A percentile compares a stretch with the other conserved stretches of the same genome.
These are phyloP conservation scores for Yponomeuta cagnagella DNA, from an alignment of 2,888 invertebrate genomes.

Conservation along the genomic window DNA sequence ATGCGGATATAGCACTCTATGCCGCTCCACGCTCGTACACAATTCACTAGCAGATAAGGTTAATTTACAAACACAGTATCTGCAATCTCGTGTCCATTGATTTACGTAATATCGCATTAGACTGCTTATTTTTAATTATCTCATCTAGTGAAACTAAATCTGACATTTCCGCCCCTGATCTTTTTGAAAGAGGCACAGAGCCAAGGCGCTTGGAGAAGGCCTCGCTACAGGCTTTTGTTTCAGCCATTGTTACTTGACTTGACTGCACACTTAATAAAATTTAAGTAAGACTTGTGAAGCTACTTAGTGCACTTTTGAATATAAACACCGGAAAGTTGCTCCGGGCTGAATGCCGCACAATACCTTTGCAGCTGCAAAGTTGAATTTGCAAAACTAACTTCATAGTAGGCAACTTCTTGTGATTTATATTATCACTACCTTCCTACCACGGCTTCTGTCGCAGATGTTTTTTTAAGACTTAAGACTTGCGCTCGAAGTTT, in stretches of 20 bases:
- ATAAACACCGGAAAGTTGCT: constrained; percentile 37
- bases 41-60: not conserved
- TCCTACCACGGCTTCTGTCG: constrained; percentile 1
- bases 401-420: constrained; percentile 8
- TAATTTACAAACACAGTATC: not conserved
- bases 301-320: constrained; percentile 46
- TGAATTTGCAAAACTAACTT: constrained; percentile 16
- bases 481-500: not conserved
- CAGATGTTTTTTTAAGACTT: not conserved
- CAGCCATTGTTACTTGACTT: constrained; percentile 12
- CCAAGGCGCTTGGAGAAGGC: not conserved
- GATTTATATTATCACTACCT: constrained; percentile 13
- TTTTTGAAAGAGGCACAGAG: not conserved
- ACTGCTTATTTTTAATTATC: not conserved
- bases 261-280: constrained; percentile 17
- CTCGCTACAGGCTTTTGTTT: constrained; percentile 7
- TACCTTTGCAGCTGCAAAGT: constrained; percentile 12
- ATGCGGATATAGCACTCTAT: too few relatives aligned
- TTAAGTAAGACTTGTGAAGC: constrained; percentile 36
- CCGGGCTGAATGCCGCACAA: constrained; percentile 13
- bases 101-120: not conserved
- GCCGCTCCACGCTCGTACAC: not conserved
- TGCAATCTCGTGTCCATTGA: not conserved
- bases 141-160: not conserved
- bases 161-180: not conserved